Conservation (phyloP, 1,140 invertebrate genomes). For the Drosophila insularis region DNA sequence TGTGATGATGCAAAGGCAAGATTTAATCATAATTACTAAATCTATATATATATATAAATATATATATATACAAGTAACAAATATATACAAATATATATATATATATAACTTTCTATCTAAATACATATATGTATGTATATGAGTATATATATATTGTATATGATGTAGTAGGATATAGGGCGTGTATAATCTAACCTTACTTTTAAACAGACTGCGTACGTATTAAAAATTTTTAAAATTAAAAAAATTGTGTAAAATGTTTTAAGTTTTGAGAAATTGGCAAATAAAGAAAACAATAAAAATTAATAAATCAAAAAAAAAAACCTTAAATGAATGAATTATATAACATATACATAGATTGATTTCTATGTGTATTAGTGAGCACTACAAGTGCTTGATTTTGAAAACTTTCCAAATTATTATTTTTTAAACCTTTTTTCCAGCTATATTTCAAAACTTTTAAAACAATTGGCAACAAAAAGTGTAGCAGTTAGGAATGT, state of each 20-base stretch:
- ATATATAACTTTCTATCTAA: slow-evolving; percentile 60
- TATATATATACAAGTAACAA: slow-evolving; percentile 44
- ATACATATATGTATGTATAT: slow-evolving; percentile 33
- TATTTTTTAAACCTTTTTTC: slow-evolving; percentile 34
- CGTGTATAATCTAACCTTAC: slow-evolving; percentile 80
- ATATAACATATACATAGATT: slow-evolving; percentile 18
- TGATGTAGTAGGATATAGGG: slow-evolving; percentile 61
- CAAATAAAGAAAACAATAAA: slow-evolving; percentile 81
- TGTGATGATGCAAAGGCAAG: slow-evolving; percentile 81
- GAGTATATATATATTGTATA: slow-evolving; percentile 72
- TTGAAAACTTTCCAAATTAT: slow-evolving; percentile 66
- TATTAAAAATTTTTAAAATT: slow-evolving; percentile 81
- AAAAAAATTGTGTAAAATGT: slow-evolving; percentile 75
- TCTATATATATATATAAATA: slow-evolving; percentile 74
- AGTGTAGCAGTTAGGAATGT: slow-evolving; percentile 39
- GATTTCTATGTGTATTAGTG: too few species aligned
- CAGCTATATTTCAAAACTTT: slow-evolving; percentile 60
- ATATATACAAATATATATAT: slow-evolving; percentile 55
- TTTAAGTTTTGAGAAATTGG: slow-evolving; percentile 81
- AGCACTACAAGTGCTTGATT: not conserved
- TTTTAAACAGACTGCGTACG: slow-evolving; percentile 81
- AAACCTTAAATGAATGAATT: slow-evolving; percentile 38
- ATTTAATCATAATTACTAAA: slow-evolving; percentile 81
- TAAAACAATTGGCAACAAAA: slow-evolving; percentile 46
- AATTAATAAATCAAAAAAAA: slow-evolving; percentile 77